phyloP scores from a whole-genome alignment of 2,113 vertebrate species.

The Crotalus helleri region DNA sequence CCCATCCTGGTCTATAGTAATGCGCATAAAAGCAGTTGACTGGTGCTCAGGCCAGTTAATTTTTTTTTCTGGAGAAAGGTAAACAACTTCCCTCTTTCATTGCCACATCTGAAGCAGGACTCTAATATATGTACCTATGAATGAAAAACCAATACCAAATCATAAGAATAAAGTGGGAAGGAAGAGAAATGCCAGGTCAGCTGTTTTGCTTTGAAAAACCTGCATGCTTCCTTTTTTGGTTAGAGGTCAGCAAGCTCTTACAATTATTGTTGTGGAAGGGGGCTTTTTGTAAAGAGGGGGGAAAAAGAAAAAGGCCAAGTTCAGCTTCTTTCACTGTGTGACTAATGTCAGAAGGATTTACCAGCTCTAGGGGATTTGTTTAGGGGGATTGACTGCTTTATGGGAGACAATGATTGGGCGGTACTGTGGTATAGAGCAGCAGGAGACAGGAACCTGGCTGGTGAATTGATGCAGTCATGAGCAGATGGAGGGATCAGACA shows the following conservation, averaged over 20 bases:
- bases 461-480: constrained; percentile 64
- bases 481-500: constrained; percentile 72
- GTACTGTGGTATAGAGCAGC: constrained; percentile 43
- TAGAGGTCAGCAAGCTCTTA: constrained; percentile 55
- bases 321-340: constrained; percentile 63
- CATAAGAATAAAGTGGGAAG: neutral
- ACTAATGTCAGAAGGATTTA: constrained; percentile 75
- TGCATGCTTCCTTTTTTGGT: constrained; percentile 17
- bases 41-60: neutral
- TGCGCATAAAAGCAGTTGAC: neutral
- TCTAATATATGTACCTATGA: neutral
- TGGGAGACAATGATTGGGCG: constrained; percentile 65
- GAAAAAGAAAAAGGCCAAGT: constrained; percentile 50
- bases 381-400: constrained; percentile 60
- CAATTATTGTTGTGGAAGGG: neutral
- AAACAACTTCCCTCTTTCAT: neutral
- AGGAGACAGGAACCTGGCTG: constrained; percentile 12
- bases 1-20: neutral
- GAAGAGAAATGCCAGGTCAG: neutral
- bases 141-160: neutral
- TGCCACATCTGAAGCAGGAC: neutral
- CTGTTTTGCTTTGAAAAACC: neutral
- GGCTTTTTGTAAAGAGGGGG: neutral
- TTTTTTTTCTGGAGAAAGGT: neutral
- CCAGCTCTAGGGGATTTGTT: constrained; percentile 72